Conservation (phyloP, 2,113 vertebrate genomes). For the Reinhardtius hippoglossoides region DNA sequence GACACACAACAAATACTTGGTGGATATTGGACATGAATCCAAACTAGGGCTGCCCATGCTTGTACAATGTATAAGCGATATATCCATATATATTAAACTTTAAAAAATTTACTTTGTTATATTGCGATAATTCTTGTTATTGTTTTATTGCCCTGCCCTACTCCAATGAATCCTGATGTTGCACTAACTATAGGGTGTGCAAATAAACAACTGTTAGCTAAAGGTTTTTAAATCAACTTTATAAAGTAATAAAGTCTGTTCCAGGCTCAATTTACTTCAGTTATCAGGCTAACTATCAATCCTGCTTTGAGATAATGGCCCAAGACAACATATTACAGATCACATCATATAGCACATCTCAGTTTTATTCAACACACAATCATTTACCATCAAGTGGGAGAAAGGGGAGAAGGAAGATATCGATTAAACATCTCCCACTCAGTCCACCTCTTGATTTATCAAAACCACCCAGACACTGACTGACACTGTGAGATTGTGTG, state of each 20-base stretch:
- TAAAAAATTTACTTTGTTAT: not conserved
- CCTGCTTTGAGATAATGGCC: slow-evolving; percentile 14
- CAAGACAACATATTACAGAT: not conserved
- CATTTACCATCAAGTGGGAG: not conserved
- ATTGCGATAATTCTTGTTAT: not conserved
- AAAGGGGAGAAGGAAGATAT: not conserved
- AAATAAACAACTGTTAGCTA: not conserved
- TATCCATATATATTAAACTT: not conserved
- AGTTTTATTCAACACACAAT: not conserved
- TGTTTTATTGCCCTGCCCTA: too few species aligned
- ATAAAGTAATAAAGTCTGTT: not conserved
- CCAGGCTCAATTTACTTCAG: not conserved
- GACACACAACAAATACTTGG: not conserved
- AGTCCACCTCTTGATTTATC: not conserved
- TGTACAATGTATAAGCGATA: not conserved
- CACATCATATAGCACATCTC: not conserved
- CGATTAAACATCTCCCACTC: not conserved
- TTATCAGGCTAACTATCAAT: slow-evolving; percentile 2
- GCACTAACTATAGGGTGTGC: not conserved
- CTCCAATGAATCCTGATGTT: not conserved
- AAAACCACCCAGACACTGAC: not conserved
- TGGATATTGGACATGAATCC: not conserved
- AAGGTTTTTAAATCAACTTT: not conserved
- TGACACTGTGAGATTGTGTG: slow-evolving; percentile 4
- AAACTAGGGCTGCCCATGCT: not conserved